Evolutionary conservation across 1,140 invertebrate genomes (phyloP).

Genomic region (Ptiloglossa arizonensis): DNA sequence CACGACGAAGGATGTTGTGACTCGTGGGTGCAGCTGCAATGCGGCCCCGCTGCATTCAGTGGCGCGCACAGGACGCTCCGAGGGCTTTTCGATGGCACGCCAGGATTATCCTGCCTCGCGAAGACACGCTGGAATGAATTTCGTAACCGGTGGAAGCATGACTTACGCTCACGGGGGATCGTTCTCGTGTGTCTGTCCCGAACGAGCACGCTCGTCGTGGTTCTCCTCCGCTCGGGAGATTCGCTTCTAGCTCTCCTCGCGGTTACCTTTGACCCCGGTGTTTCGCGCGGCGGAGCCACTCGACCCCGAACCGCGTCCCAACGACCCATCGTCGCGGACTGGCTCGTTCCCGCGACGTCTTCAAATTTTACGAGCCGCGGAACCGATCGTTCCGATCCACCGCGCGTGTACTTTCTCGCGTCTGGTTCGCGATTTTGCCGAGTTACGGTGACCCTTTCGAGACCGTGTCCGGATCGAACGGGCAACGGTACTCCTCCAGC

Average conservation of each 20-base stretch:
- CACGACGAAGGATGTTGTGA: slow-evolving; percentile 68
- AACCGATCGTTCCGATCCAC: no score
- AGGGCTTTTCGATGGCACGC: slow-evolving; percentile 44
- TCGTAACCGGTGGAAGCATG: slow-evolving; percentile 37
- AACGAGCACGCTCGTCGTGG: background rate
- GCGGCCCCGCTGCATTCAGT: slow-evolving; percentile 51
- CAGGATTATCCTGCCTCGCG: slow-evolving; percentile 34
- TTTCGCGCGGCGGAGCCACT: no score
- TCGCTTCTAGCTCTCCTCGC: background rate
- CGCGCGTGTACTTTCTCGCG: no score
- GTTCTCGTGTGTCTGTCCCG: background rate
- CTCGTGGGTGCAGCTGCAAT: slow-evolving; percentile 72
- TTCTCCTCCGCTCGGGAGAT: background rate
- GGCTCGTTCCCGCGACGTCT: no score
- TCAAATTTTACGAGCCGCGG: no score
- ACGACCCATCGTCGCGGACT: no score
- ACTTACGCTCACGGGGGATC: background rate
- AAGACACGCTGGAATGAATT: slow-evolving; percentile 20
- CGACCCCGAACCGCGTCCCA: no score
- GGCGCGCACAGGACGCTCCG: slow-evolving; percentile 52
- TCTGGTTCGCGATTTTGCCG: no score
- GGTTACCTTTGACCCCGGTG: background rate
- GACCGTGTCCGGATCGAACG: no score
- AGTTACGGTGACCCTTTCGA: no score
- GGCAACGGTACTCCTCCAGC: no score